Evolutionary conservation across 1,140 invertebrate species (phyloP).

Genomic region (Chrysomallon squamiferum): DNA sequence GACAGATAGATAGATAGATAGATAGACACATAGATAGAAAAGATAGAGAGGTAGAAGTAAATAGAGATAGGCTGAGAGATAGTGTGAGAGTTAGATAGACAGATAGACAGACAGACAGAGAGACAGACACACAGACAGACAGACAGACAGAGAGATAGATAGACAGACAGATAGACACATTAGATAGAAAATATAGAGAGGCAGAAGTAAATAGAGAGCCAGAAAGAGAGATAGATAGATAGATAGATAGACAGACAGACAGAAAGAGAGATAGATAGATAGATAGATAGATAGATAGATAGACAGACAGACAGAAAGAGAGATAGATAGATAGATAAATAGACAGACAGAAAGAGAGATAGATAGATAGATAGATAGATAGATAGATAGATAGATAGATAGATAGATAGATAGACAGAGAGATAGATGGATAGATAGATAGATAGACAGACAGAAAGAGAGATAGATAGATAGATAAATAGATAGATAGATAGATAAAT

Average conservation of each 20-base stretch:
- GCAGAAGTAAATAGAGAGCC: background rate
- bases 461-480: constrained; percentile 12
- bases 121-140: constrained; percentile 20
- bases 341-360: background rate
- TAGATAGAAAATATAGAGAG: background rate
- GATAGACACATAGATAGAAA: too few relatives aligned
- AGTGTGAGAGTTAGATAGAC: too few relatives aligned
- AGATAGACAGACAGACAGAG: constrained; percentile 21
- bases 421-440: too few relatives aligned
- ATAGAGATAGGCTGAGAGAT: too few relatives aligned
- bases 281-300: background rate
- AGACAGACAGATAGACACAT: background rate
- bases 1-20: too few relatives aligned
- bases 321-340: background rate
- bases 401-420: too few relatives aligned
- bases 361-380: background rate
- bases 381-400: too few relatives aligned
- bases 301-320: too few relatives aligned
- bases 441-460: constrained; percentile 20
- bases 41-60: too few relatives aligned
- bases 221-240: background rate
- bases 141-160: background rate
- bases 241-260: background rate
- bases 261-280: background rate
- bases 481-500: background rate